Percentiles rank a stretch among this genome's conserved stretches.
phyloP scores from a whole-genome alignment of 2,797 vertebrate species.

The Intellagama lesueurii region DNA sequence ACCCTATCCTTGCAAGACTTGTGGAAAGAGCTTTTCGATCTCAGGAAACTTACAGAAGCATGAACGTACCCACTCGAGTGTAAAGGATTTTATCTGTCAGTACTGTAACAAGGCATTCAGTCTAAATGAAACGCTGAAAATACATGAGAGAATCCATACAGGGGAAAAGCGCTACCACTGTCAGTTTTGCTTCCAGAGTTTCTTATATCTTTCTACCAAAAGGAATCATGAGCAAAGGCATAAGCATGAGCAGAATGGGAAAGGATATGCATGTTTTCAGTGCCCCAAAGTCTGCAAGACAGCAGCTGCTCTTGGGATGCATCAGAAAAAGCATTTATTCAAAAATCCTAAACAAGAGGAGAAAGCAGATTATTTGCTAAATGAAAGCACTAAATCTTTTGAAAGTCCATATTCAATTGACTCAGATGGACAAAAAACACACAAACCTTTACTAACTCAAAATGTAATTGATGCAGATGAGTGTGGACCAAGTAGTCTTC shows the following conservation, averaged over 20 bases:
- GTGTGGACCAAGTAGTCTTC: conserved; percentile 69
- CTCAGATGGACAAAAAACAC: conserved; percentile 72
- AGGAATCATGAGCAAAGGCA: conserved; percentile 96
- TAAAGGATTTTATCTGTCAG: conserved; percentile 91
- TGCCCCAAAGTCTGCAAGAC: conserved; percentile 89
- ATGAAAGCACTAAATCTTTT: conserved; percentile 61
- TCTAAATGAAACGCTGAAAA: conserved; percentile 89
- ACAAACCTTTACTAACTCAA: conserved; percentile 64
- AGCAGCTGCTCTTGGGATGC: conserved; percentile 83
- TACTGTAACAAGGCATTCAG: conserved; percentile 94
- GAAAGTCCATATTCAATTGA: conserved; percentile 69
- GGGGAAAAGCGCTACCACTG: conserved; percentile 95
- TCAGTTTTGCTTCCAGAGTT: conserved; percentile 96
- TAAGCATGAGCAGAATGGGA: conserved; percentile 81
- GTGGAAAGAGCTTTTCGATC: conserved; percentile 91
- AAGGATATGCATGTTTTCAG: conserved; percentile 84
- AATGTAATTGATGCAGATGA: conserved; percentile 68
- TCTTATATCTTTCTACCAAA: conserved; percentile 96
- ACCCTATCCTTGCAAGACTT: conserved; percentile 87
- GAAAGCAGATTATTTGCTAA: conserved; percentile 70
- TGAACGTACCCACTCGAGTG: conserved; percentile 79
- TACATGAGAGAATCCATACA: conserved; percentile 87
- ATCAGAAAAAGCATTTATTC: conserved; percentile 87
- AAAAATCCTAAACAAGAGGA: conserved; percentile 78
- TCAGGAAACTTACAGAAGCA: conserved; percentile 86